Percentiles rank a stretch among this genome's conserved stretches.
Evolutionary conservation across 2,113 vertebrate genomes (phyloP).

Genomic region (Telmatochromis bifrenatus): DNA sequence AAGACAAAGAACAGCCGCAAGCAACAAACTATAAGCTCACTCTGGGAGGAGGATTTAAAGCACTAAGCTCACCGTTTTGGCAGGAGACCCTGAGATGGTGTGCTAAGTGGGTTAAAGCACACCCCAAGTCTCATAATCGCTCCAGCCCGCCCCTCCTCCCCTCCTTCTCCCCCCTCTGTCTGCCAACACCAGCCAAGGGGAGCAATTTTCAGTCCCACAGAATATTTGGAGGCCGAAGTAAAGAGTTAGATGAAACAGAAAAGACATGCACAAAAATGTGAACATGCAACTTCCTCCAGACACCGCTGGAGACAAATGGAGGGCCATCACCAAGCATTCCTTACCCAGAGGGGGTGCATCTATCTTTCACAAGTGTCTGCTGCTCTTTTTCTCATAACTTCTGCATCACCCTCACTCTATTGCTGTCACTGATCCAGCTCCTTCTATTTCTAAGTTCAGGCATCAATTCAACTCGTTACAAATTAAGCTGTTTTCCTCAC

Average conservation of each 20-base stretch:
- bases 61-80: slow-evolving; percentile 67
- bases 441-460: not conserved
- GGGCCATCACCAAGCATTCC: not conserved
- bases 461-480: not conserved
- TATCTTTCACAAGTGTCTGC: slow-evolving; percentile 8
- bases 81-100: slow-evolving; percentile 59
- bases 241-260: not conserved
- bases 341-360: not conserved
- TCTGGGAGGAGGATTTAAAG: slow-evolving; percentile 64
- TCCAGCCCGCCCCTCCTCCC: not conserved
- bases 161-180: not conserved
- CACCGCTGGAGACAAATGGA: not conserved
- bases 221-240: not conserved
- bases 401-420: not conserved
- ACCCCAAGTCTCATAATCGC: slow-evolving; percentile 62
- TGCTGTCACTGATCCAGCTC: not conserved
- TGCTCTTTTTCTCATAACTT: slow-evolving; percentile 14
- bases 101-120: slow-evolving; percentile 72
- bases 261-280: not conserved
- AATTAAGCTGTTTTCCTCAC: not conserved
- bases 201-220: slow-evolving; percentile 15
- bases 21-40: slow-evolving; percentile 46
- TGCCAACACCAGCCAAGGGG: slow-evolving; percentile 33
- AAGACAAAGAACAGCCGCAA: slow-evolving; percentile 34
- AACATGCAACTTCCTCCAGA: not conserved